A percentile compares a stretch with the other conserved stretches of the same genome.
These are phyloP conservation scores for Hydrolagus colliei DNA, from an alignment of 2,797 vertebrate species.

Conservation along the genomic window DNA sequence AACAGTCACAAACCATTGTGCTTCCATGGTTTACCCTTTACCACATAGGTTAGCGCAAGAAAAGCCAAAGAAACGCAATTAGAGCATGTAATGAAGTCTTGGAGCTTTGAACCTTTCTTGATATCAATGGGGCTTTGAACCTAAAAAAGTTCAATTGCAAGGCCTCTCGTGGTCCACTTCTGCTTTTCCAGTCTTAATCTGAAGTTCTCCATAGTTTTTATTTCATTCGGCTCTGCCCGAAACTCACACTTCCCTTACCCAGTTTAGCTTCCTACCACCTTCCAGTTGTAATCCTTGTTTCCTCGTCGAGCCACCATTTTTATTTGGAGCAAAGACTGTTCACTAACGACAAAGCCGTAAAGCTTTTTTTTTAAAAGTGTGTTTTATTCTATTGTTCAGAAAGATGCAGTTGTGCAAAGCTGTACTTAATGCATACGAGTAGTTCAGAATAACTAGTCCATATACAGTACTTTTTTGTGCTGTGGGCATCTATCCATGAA, in stretches of 20 bases:
- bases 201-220: background rate
- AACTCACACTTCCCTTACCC: background rate
- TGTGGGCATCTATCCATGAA: no score
- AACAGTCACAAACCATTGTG: background rate
- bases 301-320: background rate
- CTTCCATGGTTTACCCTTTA: background rate
- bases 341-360: background rate
- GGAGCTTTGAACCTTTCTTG: background rate
- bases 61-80: background rate
- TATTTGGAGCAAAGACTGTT: background rate
- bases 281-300: background rate
- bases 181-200: slow-evolving; percentile 1
- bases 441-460: no score
- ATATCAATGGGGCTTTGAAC: background rate
- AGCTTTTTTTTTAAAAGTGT: background rate
- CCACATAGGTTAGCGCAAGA: background rate
- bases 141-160: background rate
- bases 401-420: no score
- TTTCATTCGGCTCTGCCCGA: background rate
- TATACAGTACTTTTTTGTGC: no score
- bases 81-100: background rate
- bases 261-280: background rate
- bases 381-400: no score
- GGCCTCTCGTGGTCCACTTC: background rate
- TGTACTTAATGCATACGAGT: no score